Conservation (phyloP, 2,888 invertebrate genomes). For the Apamea epomidion region DNA sequence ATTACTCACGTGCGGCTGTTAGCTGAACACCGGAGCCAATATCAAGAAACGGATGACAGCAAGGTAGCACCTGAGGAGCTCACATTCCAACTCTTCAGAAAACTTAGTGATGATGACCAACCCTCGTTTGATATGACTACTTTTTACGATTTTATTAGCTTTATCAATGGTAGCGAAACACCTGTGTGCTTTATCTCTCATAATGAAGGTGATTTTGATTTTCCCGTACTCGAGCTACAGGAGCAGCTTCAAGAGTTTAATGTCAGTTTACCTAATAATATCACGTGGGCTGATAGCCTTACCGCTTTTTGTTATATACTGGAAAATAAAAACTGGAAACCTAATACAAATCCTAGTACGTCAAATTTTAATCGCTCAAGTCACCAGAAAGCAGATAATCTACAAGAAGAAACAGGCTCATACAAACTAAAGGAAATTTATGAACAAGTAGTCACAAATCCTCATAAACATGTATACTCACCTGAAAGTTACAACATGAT, state of each 20-base stretch:
- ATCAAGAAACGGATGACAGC: constrained; percentile 48
- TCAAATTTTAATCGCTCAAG: constrained; percentile 3
- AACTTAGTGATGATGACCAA: constrained; percentile 13
- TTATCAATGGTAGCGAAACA: constrained; percentile 33
- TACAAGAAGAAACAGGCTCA: neutral
- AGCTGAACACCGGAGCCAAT: constrained; percentile 43
- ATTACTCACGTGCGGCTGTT: constrained; percentile 40
- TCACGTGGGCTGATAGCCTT: constrained; percentile 42
- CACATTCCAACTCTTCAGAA: constrained; percentile 35
- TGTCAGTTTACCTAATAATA: constrained; percentile 39
- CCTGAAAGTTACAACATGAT: constrained; percentile 23
- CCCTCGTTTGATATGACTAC: constrained; percentile 23
- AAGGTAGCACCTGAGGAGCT: constrained; percentile 41
- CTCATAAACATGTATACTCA: neutral
- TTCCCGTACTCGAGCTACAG: constrained; percentile 29
- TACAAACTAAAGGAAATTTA: constrained; percentile 31
- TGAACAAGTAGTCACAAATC: constrained; percentile 17
- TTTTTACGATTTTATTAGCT: constrained; percentile 39
- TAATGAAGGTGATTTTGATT: constrained; percentile 17
- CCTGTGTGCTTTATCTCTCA: constrained; percentile 40
- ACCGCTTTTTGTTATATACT: constrained; percentile 40
- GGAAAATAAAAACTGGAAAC: constrained; percentile 46
- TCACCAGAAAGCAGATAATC: neutral
- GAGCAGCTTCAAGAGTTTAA: constrained; percentile 40
- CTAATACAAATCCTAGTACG: constrained; percentile 5